Evolutionary conservation across 2,113 vertebrate species (phyloP).

Genomic region (Antechinus flavipes): DNA sequence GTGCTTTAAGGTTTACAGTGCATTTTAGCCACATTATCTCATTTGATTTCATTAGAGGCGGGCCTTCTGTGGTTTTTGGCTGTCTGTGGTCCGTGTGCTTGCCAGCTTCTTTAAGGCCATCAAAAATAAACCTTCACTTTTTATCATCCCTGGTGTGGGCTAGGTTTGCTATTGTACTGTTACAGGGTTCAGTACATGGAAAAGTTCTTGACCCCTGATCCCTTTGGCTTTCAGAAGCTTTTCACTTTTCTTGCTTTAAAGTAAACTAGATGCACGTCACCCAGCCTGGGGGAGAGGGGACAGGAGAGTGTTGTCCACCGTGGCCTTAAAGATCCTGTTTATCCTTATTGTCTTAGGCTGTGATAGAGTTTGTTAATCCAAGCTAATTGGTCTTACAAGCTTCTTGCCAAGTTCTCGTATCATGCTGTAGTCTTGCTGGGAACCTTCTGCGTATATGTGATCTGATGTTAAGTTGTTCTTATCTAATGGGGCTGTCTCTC

Average conservation of each 20-base stretch:
- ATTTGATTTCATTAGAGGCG: not conserved
- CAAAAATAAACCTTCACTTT: conserved; percentile 3
- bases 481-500: conserved; percentile 65
- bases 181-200: not conserved
- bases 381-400: conserved; percentile 55
- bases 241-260: not conserved
- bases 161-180: not conserved
- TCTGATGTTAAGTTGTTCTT: conserved; percentile 69
- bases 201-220: not conserved
- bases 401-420: conserved; percentile 77
- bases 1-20: not conserved
- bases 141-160: not conserved
- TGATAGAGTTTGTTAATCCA: conserved; percentile 38
- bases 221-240: not conserved
- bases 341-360: conserved; percentile 34
- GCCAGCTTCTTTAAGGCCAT: conserved; percentile 41
- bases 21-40: not conserved
- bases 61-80: conserved; percentile 37
- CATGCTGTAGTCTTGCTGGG: conserved; percentile 67
- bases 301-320: conserved; percentile 7
- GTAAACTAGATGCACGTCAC: not conserved
- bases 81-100: not conserved
- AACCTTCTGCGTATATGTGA: conserved; percentile 75
- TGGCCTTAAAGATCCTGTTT: conserved; percentile 23
- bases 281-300: not conserved